Base-by-base conservation (phyloP, 23 tunicate species). In the Ascidia mentula region DNA sequence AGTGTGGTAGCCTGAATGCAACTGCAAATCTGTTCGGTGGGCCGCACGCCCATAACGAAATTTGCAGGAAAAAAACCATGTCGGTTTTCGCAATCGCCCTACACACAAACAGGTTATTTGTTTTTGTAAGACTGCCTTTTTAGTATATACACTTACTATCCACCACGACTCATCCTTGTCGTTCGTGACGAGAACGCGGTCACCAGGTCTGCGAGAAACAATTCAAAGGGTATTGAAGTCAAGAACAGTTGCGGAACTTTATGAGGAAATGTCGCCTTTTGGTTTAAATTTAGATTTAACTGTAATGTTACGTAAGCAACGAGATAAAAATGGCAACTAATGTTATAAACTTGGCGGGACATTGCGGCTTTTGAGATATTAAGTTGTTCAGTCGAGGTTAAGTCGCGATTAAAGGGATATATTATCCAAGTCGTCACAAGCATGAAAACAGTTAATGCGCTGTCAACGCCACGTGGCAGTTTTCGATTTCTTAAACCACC, bases 81-180 rank as follows among this genome's bases (percentile, higher is more conserved):
- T 79, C 79, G 87, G 39, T 78, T 82, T 35, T 72, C 81, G 37
- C 88, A 40, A 69, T 82, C 76, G 15, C 97, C 97, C 97, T 91
- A 9, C 13, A 53, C 22, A 42, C 22, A 1, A 53, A 53, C 65
- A 9, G 4, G 65, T 9, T 53, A 9, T 9, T n/a, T n/a, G 65
- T 53, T 9, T 9, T 9, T 53, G 24, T 20, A 9, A 53, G 24
- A 20, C 13, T 53, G 65, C 13, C 15, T 42, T 1, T 20, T 20
- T 20, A 6, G 32, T 3, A 28, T 4, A 20, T 18, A 0, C 0
- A 89, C 97, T 76, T 73, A 92, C 97, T 72, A 74, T 60, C 97
- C 92, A 92, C 97, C 97, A 92, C 6, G 86, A 46, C 60, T 92
- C 92, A 72, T 92, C 86, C 59, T 82, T 87, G 78, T 77, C 82